phyloP scores from a whole-genome alignment of 2,888 invertebrate species.

The Lasioglossum morio region DNA sequence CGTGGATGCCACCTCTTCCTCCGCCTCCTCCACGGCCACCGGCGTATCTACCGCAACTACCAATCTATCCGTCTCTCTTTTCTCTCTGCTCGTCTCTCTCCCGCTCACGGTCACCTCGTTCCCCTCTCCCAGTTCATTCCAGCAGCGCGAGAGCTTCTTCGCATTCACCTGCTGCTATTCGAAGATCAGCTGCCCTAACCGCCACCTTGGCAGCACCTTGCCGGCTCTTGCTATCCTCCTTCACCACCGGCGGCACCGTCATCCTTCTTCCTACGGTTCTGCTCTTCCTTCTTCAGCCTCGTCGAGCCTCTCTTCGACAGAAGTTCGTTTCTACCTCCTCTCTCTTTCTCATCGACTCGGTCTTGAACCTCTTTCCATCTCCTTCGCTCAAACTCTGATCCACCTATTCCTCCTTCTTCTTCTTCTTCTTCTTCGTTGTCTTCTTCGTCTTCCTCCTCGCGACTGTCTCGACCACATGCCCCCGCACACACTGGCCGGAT shows the following conservation, averaged over 20 bases:
- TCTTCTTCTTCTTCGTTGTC: slow-evolving; percentile 14
- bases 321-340: slow-evolving; percentile 45
- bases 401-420: slow-evolving; percentile 11
- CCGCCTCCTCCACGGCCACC: slow-evolving; percentile 67
- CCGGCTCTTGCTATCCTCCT: slow-evolving; percentile 74
- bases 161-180: slow-evolving; percentile 84
- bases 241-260: slow-evolving; percentile 68
- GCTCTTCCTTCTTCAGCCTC: slow-evolving; percentile 58
- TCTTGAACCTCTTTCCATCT: neutral
- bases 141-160: slow-evolving; percentile 70
- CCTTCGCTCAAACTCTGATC: neutral
- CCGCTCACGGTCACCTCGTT: neutral
- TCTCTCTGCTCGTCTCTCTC: neutral
- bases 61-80: slow-evolving; percentile 29
- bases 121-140: slow-evolving; percentile 37
- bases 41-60: slow-evolving; percentile 65
- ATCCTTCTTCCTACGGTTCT: slow-evolving; percentile 45
- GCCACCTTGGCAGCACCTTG: slow-evolving; percentile 84
- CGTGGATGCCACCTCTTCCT: slow-evolving; percentile 75
- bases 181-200: slow-evolving; percentile 84
- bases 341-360: neutral
- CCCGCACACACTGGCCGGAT: slow-evolving; percentile 57
- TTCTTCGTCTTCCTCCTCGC: slow-evolving; percentile 29
- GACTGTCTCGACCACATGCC: slow-evolving; percentile 63
- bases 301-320: slow-evolving; percentile 52